These are phyloP conservation scores for Uropetala carovei DNA, from an alignment of 2,888 invertebrate species.

Conservation along the genomic window DNA sequence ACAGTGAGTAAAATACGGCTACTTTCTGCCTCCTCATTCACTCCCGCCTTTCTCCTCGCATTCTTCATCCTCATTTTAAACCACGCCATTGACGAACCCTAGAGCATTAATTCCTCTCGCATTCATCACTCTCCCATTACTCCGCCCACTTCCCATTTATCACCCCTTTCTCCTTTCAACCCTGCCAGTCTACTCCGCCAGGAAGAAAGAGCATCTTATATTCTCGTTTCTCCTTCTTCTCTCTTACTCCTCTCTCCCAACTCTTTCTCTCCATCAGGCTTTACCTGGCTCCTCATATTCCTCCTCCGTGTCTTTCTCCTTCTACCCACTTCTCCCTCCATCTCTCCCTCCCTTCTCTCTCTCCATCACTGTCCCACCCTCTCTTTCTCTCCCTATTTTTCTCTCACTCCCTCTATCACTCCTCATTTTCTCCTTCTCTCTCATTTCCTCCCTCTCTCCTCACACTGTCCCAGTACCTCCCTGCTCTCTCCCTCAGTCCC, in stretches of 20 bases:
- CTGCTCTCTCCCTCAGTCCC: not conserved
- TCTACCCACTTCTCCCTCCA: too few relatives aligned
- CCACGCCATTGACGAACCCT: not conserved
- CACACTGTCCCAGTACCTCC: too few relatives aligned
- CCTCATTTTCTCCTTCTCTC: too few relatives aligned
- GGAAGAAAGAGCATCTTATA: not conserved
- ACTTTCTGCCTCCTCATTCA: not conserved
- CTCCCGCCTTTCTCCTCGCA: not conserved
- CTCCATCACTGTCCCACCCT: too few relatives aligned
- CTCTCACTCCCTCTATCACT: too few relatives aligned
- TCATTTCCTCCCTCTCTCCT: too few relatives aligned
- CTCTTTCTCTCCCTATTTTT: too few relatives aligned
- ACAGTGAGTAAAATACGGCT: not conserved
- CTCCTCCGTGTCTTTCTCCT: too few relatives aligned
- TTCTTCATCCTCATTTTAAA: constrained; percentile 2
- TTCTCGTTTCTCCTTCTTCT: not conserved
- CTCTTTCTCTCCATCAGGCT: not conserved
- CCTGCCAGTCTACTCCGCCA: not conserved
- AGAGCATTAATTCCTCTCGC: not conserved
- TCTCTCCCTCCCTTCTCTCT: too few relatives aligned
- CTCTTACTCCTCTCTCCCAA: not conserved
- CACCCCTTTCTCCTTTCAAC: not conserved
- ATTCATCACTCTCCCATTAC: not conserved
- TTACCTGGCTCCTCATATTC: too few relatives aligned
- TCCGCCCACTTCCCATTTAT: too few relatives aligned